Percentiles rank a stretch among this genome's conserved stretches.
Evolutionary conservation across 1,140 invertebrate genomes (phyloP).

Genomic region (Protaetia brevitarsis): DNA sequence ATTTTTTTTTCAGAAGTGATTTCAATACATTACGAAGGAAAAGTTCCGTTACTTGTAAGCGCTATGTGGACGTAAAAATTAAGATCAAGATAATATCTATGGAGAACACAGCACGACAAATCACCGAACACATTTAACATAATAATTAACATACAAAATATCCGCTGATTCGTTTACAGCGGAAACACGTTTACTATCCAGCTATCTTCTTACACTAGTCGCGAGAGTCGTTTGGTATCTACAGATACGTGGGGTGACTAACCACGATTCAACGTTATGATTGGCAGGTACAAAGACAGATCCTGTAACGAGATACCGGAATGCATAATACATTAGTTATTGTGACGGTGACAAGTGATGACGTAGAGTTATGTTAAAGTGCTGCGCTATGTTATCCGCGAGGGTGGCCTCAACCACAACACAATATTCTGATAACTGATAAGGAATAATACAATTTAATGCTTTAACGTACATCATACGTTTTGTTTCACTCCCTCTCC

Average conservation of each 20-base stretch:
- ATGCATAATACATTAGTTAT: constrained; percentile 36
- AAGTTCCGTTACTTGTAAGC: background rate
- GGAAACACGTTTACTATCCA: background rate
- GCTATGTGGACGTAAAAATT: constrained; percentile 3
- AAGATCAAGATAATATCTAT: constrained; percentile 31
- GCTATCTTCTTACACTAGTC: background rate
- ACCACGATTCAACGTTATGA: constrained; percentile 25
- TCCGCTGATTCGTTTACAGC: background rate
- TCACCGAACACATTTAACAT: constrained; percentile 35
- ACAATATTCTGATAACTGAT: constrained; percentile 25
- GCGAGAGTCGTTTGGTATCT: too few species aligned
- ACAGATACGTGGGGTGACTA: constrained; percentile 10
- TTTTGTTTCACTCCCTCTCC: background rate
- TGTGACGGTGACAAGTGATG: constrained; percentile 34
- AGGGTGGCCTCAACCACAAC: constrained; percentile 21
- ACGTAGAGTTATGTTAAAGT: constrained; percentile 28
- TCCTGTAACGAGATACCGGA: constrained; percentile 27
- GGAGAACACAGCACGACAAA: constrained; percentile 32
- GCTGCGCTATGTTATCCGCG: constrained; percentile 21
- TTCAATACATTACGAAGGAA: background rate
- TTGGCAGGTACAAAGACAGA: constrained; percentile 34
- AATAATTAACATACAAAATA: constrained; percentile 32
- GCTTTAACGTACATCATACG: background rate
- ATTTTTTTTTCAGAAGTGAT: too few species aligned
- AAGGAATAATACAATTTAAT: constrained; percentile 23